Evolutionary conservation across 23 tunicate genomes (phyloP), one percentile per base, ranked within the genome.

Genomic region (Halocynthia aurantium): DNA sequence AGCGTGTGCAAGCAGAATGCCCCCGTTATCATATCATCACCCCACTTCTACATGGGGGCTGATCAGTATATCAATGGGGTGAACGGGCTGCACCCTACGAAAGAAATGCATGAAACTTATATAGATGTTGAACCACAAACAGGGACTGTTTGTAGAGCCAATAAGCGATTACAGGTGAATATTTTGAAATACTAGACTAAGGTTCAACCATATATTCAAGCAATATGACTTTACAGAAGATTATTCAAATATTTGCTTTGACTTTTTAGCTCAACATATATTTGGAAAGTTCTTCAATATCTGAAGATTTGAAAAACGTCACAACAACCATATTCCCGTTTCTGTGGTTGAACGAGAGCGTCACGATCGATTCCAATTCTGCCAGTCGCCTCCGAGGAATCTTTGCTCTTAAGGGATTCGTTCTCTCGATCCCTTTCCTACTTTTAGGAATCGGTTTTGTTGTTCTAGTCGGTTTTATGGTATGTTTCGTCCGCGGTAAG

Each of bases 11-110:
- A 82, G 62, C 81, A 92, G 55, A 85, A 84, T 56, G 98, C 98
- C 6, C 98, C 98, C 0, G 86, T 86, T 0, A 50, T 85, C 8
- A 57, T 86, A 57, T 92, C 98, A 6, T 77, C 79, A 6, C 98
- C 98, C 19, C 98, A 92, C 72, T 92, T 92, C 52, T 92, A 92
- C 61, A 64, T 92, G 67, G 98, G 70, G 10, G 98, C 84, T 52
- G 67, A 75, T 8, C 60, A 78, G 57, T 86, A 86, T 67, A 62
- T 82, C 2, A 68, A 86, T 61, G 98, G 86, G 11, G 98, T 92
- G 10, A 61, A 52, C 52, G 93, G 86, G 11, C 21, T 82, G 83
- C 56, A 74, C 15, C 98, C 98, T 6, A 58, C 61, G 21, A 76
- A 86, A 74, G 78, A 72, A 17, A 66, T 68, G 21, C 87, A 92